Evolutionary conservation across 1,140 invertebrate species (phyloP).

Genomic region (Holotrichia oblita): DNA sequence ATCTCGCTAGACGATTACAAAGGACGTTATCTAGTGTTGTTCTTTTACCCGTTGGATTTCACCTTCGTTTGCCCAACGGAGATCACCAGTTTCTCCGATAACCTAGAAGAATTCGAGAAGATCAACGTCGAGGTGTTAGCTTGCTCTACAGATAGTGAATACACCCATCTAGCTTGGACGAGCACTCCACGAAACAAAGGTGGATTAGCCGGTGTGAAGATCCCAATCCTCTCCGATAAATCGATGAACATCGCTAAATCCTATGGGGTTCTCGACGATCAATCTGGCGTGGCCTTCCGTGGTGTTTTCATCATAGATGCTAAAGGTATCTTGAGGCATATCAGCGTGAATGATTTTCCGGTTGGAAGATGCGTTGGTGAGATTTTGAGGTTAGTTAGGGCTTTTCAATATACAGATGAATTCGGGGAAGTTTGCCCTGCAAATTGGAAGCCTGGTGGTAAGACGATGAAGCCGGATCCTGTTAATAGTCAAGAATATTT

Average conservation of each 20-base stretch:
- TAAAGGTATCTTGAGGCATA: constrained; percentile 78
- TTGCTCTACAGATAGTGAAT: constrained; percentile 88
- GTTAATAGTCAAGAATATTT: constrained; percentile 84
- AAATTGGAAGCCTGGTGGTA: constrained; percentile 80
- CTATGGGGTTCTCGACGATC: constrained; percentile 89
- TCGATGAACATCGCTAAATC: constrained; percentile 86
- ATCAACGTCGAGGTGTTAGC: constrained; percentile 75
- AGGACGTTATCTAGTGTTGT: constrained; percentile 94
- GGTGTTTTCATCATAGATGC: constrained; percentile 78
- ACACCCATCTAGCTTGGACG: constrained; percentile 86
- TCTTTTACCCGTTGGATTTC: constrained; percentile 96
- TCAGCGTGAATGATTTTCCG: constrained; percentile 79
- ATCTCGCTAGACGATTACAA: constrained; percentile 86
- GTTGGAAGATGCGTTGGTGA: constrained; percentile 90
- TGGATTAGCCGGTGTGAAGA: constrained; percentile 87
- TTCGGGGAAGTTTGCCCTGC: constrained; percentile 94
- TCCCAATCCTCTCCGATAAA: constrained; percentile 93
- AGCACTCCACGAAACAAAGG: constrained; percentile 75
- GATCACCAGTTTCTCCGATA: constrained; percentile 79
- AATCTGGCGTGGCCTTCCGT: constrained; percentile 85
- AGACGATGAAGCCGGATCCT: constrained; percentile 86
- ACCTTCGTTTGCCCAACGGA: constrained; percentile 95
- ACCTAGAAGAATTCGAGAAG: constrained; percentile 75
- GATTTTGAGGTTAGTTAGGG: constrained; percentile 87
- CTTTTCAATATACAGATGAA: constrained; percentile 92